Conservation (phyloP, 2,888 invertebrate species). For the Drosophila recens region DNA sequence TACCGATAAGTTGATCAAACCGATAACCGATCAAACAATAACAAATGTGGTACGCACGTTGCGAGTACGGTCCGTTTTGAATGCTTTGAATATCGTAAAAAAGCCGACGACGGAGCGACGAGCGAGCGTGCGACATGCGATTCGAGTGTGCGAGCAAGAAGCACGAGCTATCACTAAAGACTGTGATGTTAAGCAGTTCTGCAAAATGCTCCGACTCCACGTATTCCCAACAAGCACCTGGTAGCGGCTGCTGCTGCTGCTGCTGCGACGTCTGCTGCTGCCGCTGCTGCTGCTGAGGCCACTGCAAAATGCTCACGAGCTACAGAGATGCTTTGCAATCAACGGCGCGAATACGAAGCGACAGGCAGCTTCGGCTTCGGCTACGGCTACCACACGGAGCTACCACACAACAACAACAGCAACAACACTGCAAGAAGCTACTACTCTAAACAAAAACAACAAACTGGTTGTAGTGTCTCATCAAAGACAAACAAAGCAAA, state of each 20-base stretch:
- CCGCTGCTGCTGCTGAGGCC: slow-evolving; percentile 43
- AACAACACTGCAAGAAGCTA: slow-evolving; percentile 62
- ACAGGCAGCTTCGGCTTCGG: slow-evolving; percentile 64
- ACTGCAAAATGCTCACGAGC: slow-evolving; percentile 62
- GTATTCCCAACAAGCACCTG: slow-evolving; percentile 44
- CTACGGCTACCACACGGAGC: slow-evolving; percentile 38
- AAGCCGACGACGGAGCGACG: slow-evolving; percentile 52
- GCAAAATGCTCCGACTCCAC: slow-evolving; percentile 79
- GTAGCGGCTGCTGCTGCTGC: slow-evolving; percentile 42
- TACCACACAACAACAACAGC: slow-evolving; percentile 52
- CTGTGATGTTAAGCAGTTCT: slow-evolving; percentile 84
- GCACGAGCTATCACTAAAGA: slow-evolving; percentile 84
- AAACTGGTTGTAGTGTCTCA: slow-evolving; percentile 77
- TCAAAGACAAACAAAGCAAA: slow-evolving; percentile 68
- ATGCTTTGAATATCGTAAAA: slow-evolving; percentile 31
- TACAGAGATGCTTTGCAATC: slow-evolving; percentile 71
- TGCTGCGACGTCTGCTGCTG: slow-evolving; percentile 16
- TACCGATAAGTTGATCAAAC: slow-evolving; percentile 5
- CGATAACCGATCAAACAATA: slow-evolving; percentile 20
- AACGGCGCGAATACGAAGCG: slow-evolving; percentile 60
- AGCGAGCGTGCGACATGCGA: slow-evolving; percentile 66
- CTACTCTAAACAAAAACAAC: slow-evolving; percentile 70
- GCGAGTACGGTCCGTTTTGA: slow-evolving; percentile 16
- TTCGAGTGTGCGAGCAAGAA: slow-evolving; percentile 82
- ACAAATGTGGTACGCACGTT: slow-evolving; percentile 30